Conservation (phyloP, 2,113 vertebrate species). For the Sinosuthora webbiana region DNA sequence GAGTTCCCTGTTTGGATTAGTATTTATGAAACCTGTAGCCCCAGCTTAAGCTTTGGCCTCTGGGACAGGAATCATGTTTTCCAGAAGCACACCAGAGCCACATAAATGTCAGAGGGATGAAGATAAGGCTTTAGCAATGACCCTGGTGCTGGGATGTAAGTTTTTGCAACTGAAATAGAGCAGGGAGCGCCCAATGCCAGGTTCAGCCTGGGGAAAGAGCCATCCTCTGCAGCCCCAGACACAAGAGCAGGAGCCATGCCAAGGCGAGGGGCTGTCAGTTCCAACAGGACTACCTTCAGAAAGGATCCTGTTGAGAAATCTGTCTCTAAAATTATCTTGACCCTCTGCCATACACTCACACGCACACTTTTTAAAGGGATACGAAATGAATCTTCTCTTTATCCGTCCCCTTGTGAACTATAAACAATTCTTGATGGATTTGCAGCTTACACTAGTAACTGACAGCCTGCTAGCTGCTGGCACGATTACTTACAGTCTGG, state of each 20-base stretch:
- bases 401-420: not conserved
- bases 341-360: not conserved
- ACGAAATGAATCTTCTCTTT: not conserved
- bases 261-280: not conserved
- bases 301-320: not conserved
- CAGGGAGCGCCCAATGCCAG: not conserved
- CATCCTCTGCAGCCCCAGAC: not conserved
- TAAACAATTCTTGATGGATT: constrained; percentile 40
- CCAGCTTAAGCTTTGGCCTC: not conserved
- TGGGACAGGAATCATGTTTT: not conserved
- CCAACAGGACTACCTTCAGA: not conserved
- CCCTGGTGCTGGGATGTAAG: not conserved
- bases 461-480: constrained; percentile 56
- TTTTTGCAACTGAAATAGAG: not conserved
- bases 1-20: not conserved
- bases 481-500: constrained; percentile 45
- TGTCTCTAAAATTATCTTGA: constrained; percentile 16
- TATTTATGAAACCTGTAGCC: not conserved
- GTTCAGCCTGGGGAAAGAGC: not conserved
- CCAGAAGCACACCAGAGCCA: constrained; percentile 2
- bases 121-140: not conserved
- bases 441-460: constrained; percentile 15
- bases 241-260: not conserved
- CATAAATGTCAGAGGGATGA: not conserved
- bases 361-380: not conserved